Percentiles rank a stretch among this genome's conserved stretches.
Evolutionary conservation across 2,113 vertebrate genomes (phyloP).

Genomic region (Anhinga rufa): DNA sequence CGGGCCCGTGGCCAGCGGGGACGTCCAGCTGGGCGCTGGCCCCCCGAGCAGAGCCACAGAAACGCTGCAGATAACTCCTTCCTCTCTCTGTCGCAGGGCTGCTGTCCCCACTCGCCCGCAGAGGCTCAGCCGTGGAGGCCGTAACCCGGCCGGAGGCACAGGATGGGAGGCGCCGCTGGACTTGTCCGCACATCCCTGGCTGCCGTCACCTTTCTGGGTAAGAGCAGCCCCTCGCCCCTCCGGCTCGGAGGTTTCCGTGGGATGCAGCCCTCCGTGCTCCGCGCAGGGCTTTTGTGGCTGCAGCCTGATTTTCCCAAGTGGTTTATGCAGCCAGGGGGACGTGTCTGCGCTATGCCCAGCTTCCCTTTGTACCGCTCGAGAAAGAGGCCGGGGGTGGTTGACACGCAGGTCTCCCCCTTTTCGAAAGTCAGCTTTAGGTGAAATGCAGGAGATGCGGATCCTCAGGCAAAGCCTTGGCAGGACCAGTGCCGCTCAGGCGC

Average conservation of each 20-base stretch:
- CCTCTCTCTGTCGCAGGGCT: neutral
- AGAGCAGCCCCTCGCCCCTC: neutral
- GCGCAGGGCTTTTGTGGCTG: fast-evolving
- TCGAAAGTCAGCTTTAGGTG: neutral
- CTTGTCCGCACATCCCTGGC: neutral
- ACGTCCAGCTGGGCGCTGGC: neutral
- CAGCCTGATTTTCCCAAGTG: fast-evolving
- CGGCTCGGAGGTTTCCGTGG: fast-evolving
- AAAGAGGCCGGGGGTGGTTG: fast-evolving
- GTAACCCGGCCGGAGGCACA: neutral
- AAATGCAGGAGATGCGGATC: neutral
- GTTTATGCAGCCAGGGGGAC: neutral
- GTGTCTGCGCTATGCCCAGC: fast-evolving
- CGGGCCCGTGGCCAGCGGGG: neutral
- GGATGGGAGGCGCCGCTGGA: conserved; percentile 23
- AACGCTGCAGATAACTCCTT: neutral
- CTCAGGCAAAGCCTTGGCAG: neutral
- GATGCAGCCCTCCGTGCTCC: fast-evolving
- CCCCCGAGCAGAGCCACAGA: neutral
- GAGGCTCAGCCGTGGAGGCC: neutral
- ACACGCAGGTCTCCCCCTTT: fast-evolving
- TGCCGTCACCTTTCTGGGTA: conserved; percentile 58
- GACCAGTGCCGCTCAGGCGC: neutral
- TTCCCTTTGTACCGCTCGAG: neutral
- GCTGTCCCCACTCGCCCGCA: neutral